A percentile compares a stretch with the other conserved stretches of the same genome.
Evolutionary conservation across 92 coral and sea anemone genomes (phyloP).

Genomic region (Palythoa grandiflora): DNA sequence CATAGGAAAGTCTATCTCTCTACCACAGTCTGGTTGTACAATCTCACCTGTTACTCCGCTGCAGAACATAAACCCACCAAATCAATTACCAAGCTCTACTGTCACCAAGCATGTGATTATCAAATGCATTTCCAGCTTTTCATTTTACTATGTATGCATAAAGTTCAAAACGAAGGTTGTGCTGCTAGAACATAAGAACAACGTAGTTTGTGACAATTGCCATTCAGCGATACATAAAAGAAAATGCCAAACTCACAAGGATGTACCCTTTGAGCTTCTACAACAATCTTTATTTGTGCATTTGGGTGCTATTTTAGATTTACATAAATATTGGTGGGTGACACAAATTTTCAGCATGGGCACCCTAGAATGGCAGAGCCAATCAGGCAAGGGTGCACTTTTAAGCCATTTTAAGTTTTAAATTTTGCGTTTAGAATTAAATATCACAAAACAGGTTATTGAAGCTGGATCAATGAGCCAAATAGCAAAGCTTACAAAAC

Average conservation of each 20-base stretch:
- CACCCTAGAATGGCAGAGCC: too few relatives aligned
- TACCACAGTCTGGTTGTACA: constrained; percentile 44
- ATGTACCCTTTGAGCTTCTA: constrained; percentile 38
- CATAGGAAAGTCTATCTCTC: constrained; percentile 38
- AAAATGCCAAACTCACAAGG: constrained; percentile 28
- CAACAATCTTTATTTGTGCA: too few relatives aligned
- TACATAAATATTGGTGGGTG: too few relatives aligned
- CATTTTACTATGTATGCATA: constrained; percentile 29
- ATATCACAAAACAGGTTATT: too few relatives aligned
- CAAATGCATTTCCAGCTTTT: constrained; percentile 18
- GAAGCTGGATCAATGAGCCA: too few relatives aligned
- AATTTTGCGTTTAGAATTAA: too few relatives aligned
- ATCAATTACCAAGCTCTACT: constrained; percentile 31
- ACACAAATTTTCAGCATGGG: too few relatives aligned
- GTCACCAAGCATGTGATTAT: constrained; percentile 6
- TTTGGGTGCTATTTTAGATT: too few relatives aligned
- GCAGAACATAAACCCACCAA: constrained; percentile 33
- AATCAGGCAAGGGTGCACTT: too few relatives aligned
- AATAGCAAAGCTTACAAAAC: too few relatives aligned
- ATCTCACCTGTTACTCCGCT: constrained; percentile 28
- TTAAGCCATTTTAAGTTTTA: too few relatives aligned
- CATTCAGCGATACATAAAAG: constrained; percentile 45
- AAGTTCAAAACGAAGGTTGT: constrained; percentile 50
- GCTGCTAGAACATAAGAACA: constrained; percentile 46
- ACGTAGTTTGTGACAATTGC: constrained; percentile 34